Base-by-base conservation (phyloP, 2,797 vertebrate species). In the Sylvia borin region DNA sequence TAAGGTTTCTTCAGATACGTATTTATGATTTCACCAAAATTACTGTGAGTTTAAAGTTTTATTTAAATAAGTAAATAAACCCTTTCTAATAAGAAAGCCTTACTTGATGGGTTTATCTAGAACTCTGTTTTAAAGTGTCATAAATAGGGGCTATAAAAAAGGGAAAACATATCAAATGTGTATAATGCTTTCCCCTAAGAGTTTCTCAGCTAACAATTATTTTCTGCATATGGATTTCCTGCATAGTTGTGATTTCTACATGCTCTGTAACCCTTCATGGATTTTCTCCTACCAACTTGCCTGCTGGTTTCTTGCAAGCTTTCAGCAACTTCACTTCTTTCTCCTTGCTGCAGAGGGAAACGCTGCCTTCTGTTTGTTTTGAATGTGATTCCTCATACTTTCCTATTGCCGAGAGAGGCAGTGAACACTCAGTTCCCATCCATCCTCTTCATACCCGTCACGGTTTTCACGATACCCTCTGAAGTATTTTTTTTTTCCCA, bases 401-500 rank as follows among this genome's bases (percentile, higher is more conserved):
- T 45, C 47, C 34, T 18, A 38, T 13, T 68, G 72, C 21, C 13
- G 16, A 57, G 47, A 65, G 18, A 79, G 7, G 36, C 26, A 83
- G 18, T 16, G 24, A 78, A 83, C 21, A 48, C 20, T 32, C 32
- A 87, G 1, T 47, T 87, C 10, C 25, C 12, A 34, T 18, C 8
- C n/a, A 47, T 15, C 10, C 3, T 67, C 16, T 81, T 78, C 24
- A 22, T 20, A 40, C 4, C 1, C 22, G 13, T 12, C 26, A 68
- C 11, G 5, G 16, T 48, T 72, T 87, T 76, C 25, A 75, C 48
- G 24, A 68, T 6, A 64, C 0, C 2, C 42, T 58, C 7, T 60
- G 27, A 45, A 25, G 25, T 12, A 7, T 8, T 34, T 29, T 62
- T 22, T 42, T 13, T 11, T 3, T 0, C 0, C 10, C 21, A 45